Evolutionary conservation across 2,797 vertebrate genomes (phyloP), one percentile per base, ranked within the genome.

Genomic region (Dromococcyx pavoninus): DNA sequence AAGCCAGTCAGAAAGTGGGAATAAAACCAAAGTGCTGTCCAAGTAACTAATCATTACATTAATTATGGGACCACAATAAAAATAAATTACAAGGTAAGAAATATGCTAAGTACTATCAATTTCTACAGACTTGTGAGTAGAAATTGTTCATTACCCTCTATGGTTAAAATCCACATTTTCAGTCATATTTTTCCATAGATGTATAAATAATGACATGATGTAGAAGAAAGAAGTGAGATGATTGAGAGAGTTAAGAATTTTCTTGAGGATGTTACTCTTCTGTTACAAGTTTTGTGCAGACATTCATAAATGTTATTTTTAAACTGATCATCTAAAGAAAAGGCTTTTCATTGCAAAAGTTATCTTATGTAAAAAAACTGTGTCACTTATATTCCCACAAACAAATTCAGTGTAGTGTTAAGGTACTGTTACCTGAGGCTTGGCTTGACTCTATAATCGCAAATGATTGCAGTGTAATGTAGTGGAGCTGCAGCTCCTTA

Each of bases 401-500:
- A n/a, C 5, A 72, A 44, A 30, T 9, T 50, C 57, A 67, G 9
- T 17, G 12, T 22, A 48, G 9, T 23, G 32, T 61, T 27, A 72
- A n/a, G 10, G 27, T 83, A 28, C 39, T 50, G 50, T 54, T 54
- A 35, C 16, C 33, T 2, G 1, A n/a, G 46, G 39, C 22, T 67
- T 44, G 44, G 28, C 39, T 71, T 50, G 14, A 18, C 21, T 77
- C 35, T 54, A 8, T 37, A n/a, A n/a, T n/a, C 5, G 5, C 43
- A 48, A 35, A 8, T 0, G 2, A 3, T 4, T 77, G 48, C 54
- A 13, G 32, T 3, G 41, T 5, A 46, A 46, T 6, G 12, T 30
- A 30, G 60, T 2, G 25, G 13, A 72, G 35, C 3, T 54, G 71
- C 0, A 0, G 64, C 27, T 41, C 32, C 44, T 48, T 2, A 3